Conservation (phyloP, 2,888 invertebrate genomes). For the Nymphalis urticae region DNA sequence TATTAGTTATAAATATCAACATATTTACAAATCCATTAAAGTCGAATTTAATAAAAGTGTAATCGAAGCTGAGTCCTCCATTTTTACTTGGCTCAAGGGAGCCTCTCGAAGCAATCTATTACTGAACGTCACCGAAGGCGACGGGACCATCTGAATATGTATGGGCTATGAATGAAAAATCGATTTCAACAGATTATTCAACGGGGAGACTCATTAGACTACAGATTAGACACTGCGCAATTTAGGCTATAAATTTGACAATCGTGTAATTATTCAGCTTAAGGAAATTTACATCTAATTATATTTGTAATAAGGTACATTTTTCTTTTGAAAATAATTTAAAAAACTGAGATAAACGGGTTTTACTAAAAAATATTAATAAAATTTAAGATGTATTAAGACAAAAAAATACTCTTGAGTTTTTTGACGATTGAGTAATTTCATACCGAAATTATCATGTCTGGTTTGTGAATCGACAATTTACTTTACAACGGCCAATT, state of each 20-base stretch:
- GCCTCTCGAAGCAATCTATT: slow-evolving; percentile 21
- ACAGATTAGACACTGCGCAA: slow-evolving; percentile 18
- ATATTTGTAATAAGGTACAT: no score
- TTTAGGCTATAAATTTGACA: slow-evolving; percentile 12
- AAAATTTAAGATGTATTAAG: no score
- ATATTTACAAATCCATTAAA: slow-evolving; percentile 1
- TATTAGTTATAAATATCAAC: neutral
- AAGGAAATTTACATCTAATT: neutral
- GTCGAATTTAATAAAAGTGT: slow-evolving; percentile 16
- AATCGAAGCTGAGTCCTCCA: slow-evolving; percentile 13
- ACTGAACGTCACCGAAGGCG: slow-evolving; percentile 28
- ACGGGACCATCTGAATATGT: slow-evolving; percentile 38
- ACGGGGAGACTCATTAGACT: slow-evolving; percentile 34
- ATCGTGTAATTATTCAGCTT: neutral
- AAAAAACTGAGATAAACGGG: no score
- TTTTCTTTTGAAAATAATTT: no score
- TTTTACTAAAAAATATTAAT: no score
- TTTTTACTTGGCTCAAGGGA: slow-evolving; percentile 20
- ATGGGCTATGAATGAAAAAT: slow-evolving; percentile 39
- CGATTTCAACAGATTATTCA: slow-evolving; percentile 38
- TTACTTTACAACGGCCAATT: no score
- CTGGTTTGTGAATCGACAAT: no score
- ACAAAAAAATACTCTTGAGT: no score
- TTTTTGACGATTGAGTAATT: no score
- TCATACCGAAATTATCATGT: no score